Evolutionary conservation across 2,888 invertebrate genomes (phyloP), one percentile per base, ranked within the genome.

Genomic region (Xanthorhoe designata): DNA sequence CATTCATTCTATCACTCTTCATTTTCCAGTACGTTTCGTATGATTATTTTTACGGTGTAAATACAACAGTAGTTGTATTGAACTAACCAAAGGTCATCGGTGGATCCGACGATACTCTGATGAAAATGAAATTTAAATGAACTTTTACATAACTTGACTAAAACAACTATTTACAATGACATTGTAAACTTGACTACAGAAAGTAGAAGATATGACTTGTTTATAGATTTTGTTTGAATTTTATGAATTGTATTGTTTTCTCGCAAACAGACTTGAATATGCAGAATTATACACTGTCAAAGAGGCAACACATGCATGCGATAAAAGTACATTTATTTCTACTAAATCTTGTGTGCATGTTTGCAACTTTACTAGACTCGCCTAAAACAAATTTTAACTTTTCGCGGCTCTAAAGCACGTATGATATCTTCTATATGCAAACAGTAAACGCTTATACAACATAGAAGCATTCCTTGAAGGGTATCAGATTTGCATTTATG

Each of bases 111-210:
- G 80, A 86, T 72, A 82, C 82, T 79, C 78, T 76, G 73, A 78
- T 76, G 75, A 75, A 78, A 80, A 89, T 89, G 85, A 88, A 90
- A 88, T 90, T 71, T 79, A 78, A 90, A 92, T 92, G 90, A 92
- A 92, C 83, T 87, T 83, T 84, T 80, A 82, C 78, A 75, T 82
- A 77, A 84, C 45, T 64, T 84, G 84, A 86, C 84, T 73, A 77
- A 75, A 75, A 78, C 76, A 70, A 73, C 72, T 77, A 75, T 83
- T 60, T 67, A 68, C 60, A 64, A 78, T 81, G 49, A 84, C 81
- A 79, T 82, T 80, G 76, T 76, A 79, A 78, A 80, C 79, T 76
- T 78, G 77, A 80, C 82, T 82, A 81, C 80, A 62, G 60, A 74
- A 71, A 38, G 80, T 81, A 77, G 72, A 56, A 73, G 78, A 79